Evolutionary conservation across 2,797 vertebrate species (phyloP).

Genomic region (Corythornis leucogaster): DNA sequence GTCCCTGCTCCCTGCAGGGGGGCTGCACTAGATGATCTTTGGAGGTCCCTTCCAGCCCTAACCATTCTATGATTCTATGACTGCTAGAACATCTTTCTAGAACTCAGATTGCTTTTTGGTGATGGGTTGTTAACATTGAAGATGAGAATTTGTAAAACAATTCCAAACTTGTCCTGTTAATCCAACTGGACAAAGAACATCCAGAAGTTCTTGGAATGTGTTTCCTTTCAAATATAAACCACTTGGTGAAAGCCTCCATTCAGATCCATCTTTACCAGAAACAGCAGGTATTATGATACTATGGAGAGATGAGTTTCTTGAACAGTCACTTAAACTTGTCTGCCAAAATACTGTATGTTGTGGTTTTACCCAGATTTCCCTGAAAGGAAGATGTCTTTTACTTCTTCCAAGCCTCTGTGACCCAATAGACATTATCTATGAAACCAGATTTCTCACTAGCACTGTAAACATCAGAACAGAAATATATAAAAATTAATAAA

Average conservation of each 20-base stretch:
- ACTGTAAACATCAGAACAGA: not conserved
- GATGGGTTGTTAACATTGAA: not conserved
- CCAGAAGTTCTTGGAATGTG: not conserved
- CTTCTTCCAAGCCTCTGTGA: not conserved
- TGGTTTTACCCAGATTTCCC: not conserved
- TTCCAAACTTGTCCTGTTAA: not conserved
- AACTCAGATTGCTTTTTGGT: not conserved
- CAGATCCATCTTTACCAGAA: not conserved
- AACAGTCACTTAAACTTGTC: accelerated
- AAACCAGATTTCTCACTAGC: not conserved
- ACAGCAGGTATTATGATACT: not conserved
- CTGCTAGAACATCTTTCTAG: too few relatives aligned
- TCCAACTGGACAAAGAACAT: not conserved
- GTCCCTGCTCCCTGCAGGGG: too few relatives aligned
- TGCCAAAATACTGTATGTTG: not conserved
- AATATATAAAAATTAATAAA: not conserved
- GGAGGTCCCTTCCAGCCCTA: too few relatives aligned
- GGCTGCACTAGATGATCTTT: too few relatives aligned
- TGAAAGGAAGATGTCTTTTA: not conserved
- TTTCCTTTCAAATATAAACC: not conserved
- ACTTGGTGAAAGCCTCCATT: not conserved
- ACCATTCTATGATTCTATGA: too few relatives aligned
- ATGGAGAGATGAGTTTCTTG: not conserved
- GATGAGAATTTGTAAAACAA: not conserved
- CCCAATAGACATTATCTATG: not conserved